These are phyloP conservation scores for Heliconius congener DNA, from an alignment of 1,140 invertebrate genomes.

Conservation along the genomic window DNA sequence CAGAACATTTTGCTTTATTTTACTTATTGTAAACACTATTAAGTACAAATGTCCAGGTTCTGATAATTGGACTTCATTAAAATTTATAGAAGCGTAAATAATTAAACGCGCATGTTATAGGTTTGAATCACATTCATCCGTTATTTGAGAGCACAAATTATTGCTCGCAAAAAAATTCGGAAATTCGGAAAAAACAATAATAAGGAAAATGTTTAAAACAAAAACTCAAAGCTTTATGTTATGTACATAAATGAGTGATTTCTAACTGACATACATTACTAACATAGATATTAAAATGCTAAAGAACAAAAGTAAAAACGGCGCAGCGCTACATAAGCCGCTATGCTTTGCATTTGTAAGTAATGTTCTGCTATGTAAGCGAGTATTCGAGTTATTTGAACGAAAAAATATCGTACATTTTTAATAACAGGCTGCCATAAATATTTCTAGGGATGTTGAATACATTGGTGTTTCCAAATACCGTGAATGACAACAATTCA, in stretches of 20 bases:
- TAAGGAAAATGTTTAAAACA: background rate
- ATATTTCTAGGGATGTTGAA: background rate
- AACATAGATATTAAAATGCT: background rate
- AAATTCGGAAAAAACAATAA: background rate
- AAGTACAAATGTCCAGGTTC: too few relatives aligned
- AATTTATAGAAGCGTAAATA: too few relatives aligned
- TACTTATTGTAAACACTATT: too few relatives aligned
- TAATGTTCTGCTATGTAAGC: background rate
- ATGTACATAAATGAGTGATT: background rate
- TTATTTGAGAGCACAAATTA: too few relatives aligned
- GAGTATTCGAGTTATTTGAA: background rate
- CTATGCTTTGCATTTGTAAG: background rate
- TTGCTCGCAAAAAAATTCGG: too few relatives aligned
- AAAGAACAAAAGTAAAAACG: background rate
- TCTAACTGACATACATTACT: background rate
- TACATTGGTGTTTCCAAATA: background rate
- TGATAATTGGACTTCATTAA: too few relatives aligned
- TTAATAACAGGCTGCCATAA: background rate
- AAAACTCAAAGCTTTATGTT: background rate
- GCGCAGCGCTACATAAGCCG: background rate
- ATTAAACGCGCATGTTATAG: too few relatives aligned
- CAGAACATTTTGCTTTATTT: too few relatives aligned
- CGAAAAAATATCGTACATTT: conserved; percentile 2
- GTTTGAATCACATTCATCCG: too few relatives aligned
- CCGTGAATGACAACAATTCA: background rate